A percentile compares a stretch with the other conserved stretches of the same genome.
Evolutionary conservation across 2,797 vertebrate species (phyloP).

Genomic region (Lepilemur septentrionalis): DNA sequence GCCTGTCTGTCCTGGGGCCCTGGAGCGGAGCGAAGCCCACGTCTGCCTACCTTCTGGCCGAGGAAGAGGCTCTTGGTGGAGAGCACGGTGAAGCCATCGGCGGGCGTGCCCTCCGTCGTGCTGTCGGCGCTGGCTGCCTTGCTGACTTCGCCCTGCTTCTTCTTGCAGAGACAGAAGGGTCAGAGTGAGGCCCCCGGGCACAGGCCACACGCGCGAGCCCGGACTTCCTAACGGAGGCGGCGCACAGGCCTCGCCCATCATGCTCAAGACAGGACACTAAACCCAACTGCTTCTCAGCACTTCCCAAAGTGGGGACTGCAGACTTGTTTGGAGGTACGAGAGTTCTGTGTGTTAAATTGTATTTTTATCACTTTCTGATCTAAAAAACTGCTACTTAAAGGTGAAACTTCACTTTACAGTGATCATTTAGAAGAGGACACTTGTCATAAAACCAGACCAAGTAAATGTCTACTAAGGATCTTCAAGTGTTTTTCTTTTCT

Average conservation of each 20-base stretch:
- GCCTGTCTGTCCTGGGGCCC: background rate
- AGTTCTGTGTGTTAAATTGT: background rate
- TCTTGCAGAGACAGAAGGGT: constrained; percentile 81
- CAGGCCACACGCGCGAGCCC: background rate
- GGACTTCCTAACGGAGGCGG: background rate
- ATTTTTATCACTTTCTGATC: background rate
- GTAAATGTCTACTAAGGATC: background rate
- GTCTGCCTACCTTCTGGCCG: constrained; percentile 95
- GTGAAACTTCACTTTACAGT: background rate
- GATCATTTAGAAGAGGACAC: constrained; percentile 8
- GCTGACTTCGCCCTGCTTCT: constrained; percentile 95
- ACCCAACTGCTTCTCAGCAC: background rate
- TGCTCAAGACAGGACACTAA: background rate
- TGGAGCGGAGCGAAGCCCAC: background rate
- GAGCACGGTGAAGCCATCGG: constrained; percentile 95
- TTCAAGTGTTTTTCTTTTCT: constrained; percentile 3
- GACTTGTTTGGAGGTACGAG: background rate
- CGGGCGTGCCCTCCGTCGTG: constrained; percentile 93
- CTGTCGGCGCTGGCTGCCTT: constrained; percentile 96
- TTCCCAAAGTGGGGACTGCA: background rate
- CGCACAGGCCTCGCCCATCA: background rate
- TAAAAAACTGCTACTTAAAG: background rate
- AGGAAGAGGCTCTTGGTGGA: constrained; percentile 99
- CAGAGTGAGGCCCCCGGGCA: background rate
- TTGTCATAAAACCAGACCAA: constrained; percentile 24